Percentiles rank a stretch among this genome's conserved stretches.
These are phyloP conservation scores for Caiman crocodilus DNA, from an alignment of 2,797 vertebrate species.

Conservation along the genomic window DNA sequence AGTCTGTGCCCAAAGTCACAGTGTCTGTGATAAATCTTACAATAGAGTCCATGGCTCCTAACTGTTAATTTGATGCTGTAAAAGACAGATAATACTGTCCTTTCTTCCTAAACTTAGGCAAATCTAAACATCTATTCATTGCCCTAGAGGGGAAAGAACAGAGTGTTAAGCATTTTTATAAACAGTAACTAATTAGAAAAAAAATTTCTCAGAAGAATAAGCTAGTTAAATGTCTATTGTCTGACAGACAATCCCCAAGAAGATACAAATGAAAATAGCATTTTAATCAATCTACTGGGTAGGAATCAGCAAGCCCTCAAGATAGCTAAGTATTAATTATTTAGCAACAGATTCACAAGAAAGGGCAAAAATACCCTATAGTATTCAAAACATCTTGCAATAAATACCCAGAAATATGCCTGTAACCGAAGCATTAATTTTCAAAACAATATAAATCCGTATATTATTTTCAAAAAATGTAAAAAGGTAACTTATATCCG, in stretches of 20 bases:
- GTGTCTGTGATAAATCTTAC: neutral
- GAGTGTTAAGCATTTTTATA: constrained; percentile 5
- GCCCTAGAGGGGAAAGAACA: neutral
- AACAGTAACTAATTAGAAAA: neutral
- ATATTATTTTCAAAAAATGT: neutral
- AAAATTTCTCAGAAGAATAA: constrained; percentile 9
- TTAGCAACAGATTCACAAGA: neutral
- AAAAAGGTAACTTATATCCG: neutral
- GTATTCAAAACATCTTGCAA: neutral
- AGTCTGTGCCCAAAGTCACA: neutral
- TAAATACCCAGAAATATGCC: neutral
- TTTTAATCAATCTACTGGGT: constrained; percentile 36
- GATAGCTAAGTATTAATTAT: neutral
- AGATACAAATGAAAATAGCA: constrained; percentile 31
- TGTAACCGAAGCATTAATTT: neutral
- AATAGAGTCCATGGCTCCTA: neutral
- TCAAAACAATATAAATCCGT: neutral
- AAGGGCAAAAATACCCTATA: neutral
- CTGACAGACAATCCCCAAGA: neutral
- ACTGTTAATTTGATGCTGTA: neutral
- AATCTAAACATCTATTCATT: neutral
- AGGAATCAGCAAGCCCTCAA: neutral
- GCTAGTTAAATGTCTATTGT: neutral
- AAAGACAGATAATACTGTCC: neutral
- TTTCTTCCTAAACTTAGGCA: neutral